Conservation (phyloP, 2,113 vertebrate genomes). For the Camelus dromedarius region DNA sequence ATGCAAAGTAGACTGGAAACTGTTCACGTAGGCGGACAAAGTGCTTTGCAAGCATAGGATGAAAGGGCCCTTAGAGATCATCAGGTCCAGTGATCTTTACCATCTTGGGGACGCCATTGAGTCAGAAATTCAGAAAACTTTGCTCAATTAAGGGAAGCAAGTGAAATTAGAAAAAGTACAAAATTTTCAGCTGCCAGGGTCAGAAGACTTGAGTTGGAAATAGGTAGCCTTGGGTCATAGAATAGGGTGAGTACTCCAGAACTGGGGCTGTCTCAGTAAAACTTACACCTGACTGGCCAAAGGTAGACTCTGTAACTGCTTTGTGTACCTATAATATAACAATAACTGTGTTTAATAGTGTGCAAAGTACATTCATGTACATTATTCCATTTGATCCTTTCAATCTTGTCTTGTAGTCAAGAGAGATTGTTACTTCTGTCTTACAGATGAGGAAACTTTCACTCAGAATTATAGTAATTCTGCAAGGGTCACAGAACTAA, state of each 20-base stretch:
- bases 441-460: slow-evolving; percentile 47
- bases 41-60: neutral
- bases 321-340: neutral
- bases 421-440: slow-evolving; percentile 16
- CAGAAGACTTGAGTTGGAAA: slow-evolving; percentile 12
- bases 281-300: neutral
- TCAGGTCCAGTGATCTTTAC: neutral
- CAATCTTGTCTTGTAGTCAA: neutral
- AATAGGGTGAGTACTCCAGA: neutral
- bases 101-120: neutral
- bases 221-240: neutral
- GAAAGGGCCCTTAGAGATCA: neutral
- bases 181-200: neutral
- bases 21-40: neutral
- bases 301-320: neutral
- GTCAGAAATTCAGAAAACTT: neutral
- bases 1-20: neutral
- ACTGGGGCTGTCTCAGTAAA: neutral
- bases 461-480: neutral
- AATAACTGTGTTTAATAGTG: neutral
- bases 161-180: slow-evolving; percentile 33
- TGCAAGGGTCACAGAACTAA: neutral
- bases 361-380: neutral
- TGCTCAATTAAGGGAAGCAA: neutral
- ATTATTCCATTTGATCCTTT: slow-evolving; percentile 3